Percentiles rank a stretch among this genome's conserved stretches.
These are phyloP conservation scores for Rhinichthys osculus DNA, from an alignment of 2,797 vertebrate species.

Conservation along the genomic window DNA sequence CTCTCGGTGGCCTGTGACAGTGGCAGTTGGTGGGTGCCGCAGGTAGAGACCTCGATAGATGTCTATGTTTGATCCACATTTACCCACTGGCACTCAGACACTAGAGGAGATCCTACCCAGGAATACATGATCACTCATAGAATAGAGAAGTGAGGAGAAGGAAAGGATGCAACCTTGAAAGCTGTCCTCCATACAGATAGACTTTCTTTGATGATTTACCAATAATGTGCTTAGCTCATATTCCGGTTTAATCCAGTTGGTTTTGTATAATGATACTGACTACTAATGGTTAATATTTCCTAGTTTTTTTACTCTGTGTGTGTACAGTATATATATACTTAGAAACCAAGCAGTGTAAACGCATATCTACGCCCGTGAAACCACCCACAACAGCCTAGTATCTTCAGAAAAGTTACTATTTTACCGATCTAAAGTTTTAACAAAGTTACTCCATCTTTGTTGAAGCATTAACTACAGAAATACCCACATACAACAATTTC, in stretches of 20 bases:
- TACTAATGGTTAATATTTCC: background rate
- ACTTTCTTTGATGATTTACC: background rate
- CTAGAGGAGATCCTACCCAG: conserved; percentile 66
- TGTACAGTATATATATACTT: too few relatives aligned
- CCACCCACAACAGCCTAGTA: background rate
- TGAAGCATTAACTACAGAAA: conserved; percentile 14
- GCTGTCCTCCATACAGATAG: conserved; percentile 29
- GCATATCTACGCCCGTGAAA: background rate
- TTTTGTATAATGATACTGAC: background rate
- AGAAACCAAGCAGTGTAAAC: background rate
- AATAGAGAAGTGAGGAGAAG: conserved; percentile 58
- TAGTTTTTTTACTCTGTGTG: background rate
- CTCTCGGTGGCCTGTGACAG: conserved; percentile 77
- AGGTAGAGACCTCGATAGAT: conserved; percentile 83
- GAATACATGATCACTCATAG: conserved; percentile 67
- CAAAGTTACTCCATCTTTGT: conserved; percentile 3
- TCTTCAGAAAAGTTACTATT: conserved; percentile 5
- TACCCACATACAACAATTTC: conserved; percentile 35
- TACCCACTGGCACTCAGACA: conserved; percentile 79
- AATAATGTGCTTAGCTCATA: background rate
- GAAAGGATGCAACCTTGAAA: conserved; percentile 47
- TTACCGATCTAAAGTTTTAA: background rate
- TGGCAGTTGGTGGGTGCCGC: conserved; percentile 77
- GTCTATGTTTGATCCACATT: conserved; percentile 83
- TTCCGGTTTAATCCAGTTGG: conserved; percentile 12